Evolutionary conservation across 2,113 vertebrate genomes (phyloP), one percentile per base, ranked within the genome.

Genomic region (Panthera leo): DNA sequence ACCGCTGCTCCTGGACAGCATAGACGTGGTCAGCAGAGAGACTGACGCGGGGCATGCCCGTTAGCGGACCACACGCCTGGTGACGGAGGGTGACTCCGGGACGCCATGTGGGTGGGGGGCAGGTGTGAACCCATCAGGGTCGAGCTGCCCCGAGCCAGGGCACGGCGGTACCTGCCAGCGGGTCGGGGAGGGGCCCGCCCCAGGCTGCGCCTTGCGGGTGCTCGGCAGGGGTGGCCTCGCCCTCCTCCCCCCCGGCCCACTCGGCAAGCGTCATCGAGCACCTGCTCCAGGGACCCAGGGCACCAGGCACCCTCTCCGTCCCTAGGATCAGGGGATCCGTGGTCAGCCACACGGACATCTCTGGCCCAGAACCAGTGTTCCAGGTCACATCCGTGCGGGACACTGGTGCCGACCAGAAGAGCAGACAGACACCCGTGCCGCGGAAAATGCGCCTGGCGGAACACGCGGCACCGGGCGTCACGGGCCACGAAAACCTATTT

Each of bases 1-100:
- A 14, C 39, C 1, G 11, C 65, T 42, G 39, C n/a, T 45, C 65
- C 71, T 18, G 7, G 10, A 15, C 27, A 0, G 45, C 9, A 1
- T 29, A 12, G 39, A 45, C 0, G 0, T 15, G 14, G 42, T 18
- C 51, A 3, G 29, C 58, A 53, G 67, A 53, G 63, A 5, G 63
- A 5, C 71, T 2, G 3, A 14, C 0, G 0, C 9, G 31, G 45
- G 58, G 8, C 18, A 19, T 4, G 5, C 63, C 39, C 5, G 65
- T 4, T 15, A 13, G 51, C 0, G 0, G 29, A 19, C 4, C 73
- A 12, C 21, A 0, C 0, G 3, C 27, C 73, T 7, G 1, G 34
- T 2, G 53, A 13, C 79, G 48, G 39, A 16, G 29, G 3, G 18
- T 29, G 16, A 19, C 53, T 85, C 48, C 10, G 0, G 31, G 79